Percentiles rank a stretch among this genome's conserved stretches.
Conservation (phyloP, 2,888 invertebrate species). For the Nipponacmea schrenckii region DNA sequence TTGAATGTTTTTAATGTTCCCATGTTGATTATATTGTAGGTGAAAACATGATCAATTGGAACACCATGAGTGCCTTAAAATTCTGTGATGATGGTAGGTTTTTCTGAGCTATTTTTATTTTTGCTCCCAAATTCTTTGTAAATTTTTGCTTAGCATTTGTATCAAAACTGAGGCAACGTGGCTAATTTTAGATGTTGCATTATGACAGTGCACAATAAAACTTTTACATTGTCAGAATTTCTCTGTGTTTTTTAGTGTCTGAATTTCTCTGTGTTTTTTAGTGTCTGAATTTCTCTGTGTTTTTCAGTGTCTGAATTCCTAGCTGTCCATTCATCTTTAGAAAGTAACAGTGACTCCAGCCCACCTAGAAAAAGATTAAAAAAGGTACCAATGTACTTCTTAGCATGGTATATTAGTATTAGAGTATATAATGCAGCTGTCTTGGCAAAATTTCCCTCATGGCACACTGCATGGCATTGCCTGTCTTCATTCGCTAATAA, state of each 20-base stretch:
- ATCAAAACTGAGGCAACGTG: neutral
- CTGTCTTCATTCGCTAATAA: too few species aligned
- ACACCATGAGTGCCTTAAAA: slow-evolving; percentile 64
- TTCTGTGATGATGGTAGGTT: slow-evolving; percentile 67
- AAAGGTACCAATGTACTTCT: slow-evolving; percentile 29
- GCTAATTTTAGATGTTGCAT: too few species aligned
- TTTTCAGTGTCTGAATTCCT: slow-evolving; percentile 60
- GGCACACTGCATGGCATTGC: too few species aligned
- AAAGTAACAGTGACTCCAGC: slow-evolving; percentile 42
- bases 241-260: too few species aligned
- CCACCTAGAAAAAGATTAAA: slow-evolving; percentile 46
- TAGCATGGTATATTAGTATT: too few species aligned
- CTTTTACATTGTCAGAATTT: too few species aligned
- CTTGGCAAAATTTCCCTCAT: too few species aligned
- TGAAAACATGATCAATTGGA: slow-evolving; percentile 72
- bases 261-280: too few species aligned
- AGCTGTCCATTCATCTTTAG: slow-evolving; percentile 59
- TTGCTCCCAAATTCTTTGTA: too few species aligned
- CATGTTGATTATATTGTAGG: slow-evolving; percentile 37
- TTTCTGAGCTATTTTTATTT: neutral
- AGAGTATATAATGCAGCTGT: too few species aligned
- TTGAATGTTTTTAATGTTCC: too few species aligned
- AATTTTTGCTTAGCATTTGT: neutral
- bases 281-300: neutral
- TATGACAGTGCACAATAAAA: too few species aligned